Conservation (phyloP, 2,797 vertebrate species). For the Phoeniculus purpureus region DNA sequence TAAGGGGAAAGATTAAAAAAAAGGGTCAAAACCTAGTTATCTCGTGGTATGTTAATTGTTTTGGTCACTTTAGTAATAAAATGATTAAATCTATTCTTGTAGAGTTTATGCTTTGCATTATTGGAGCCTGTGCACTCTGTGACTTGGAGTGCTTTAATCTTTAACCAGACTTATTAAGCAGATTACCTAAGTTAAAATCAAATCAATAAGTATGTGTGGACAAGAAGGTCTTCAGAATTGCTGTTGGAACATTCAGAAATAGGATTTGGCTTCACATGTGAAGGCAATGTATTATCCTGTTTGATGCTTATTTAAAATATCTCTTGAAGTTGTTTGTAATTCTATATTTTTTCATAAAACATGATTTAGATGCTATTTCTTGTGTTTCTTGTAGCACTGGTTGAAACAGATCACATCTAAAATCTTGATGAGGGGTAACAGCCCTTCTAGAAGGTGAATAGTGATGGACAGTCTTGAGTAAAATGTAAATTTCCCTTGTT, state of each 20-base stretch:
- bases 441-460: not conserved
- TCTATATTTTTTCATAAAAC: not conserved
- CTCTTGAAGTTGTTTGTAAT: not conserved
- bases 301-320: not conserved
- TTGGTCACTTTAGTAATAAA: not conserved
- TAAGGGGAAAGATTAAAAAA: not conserved
- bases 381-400: not conserved
- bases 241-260: not conserved
- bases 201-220: not conserved
- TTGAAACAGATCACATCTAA: not conserved
- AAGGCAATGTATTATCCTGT: not conserved
- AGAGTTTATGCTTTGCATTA: not conserved
- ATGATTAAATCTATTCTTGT: not conserved
- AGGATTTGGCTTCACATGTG: not conserved
- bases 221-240: not conserved
- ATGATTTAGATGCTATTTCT: not conserved
- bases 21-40: not conserved
- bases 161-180: slow-evolving; percentile 29
- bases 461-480: not conserved
- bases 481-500: not conserved
- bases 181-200: not conserved
- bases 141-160: not conserved
- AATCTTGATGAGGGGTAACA: not conserved
- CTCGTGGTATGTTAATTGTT: not conserved
- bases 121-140: not conserved